These are phyloP conservation scores for Porites lutea DNA, from an alignment of 64 coral and sea anemone genomes.

Conservation along the genomic window DNA sequence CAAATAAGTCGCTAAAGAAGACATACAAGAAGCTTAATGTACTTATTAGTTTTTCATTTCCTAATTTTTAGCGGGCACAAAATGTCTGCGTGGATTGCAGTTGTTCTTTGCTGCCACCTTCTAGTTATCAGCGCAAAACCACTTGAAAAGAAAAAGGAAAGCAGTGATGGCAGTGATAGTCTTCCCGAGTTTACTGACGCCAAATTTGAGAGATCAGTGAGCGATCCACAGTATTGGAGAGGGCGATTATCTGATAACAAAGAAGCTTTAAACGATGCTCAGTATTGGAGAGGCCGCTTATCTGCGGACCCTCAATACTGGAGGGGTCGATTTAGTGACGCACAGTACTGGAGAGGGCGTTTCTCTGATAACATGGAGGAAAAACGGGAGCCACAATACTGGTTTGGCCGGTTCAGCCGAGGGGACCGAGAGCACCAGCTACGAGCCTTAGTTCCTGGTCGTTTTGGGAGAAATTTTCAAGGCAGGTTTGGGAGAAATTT, in stretches of 20 bases:
- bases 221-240: conserved; percentile 58
- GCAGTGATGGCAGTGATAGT: background rate
- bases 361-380: conserved; percentile 28
- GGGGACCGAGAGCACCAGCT: background rate
- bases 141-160: conserved; percentile 7
- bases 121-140: conserved; percentile 24
- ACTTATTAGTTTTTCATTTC: background rate
- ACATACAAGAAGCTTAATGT: too few species aligned
- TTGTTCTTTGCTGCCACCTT: background rate
- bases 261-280: conserved; percentile 31
- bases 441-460: conserved; percentile 28
- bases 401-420: conserved; percentile 63
- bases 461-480: conserved; percentile 58
- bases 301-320: conserved; percentile 43
- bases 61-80: background rate
- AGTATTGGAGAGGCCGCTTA: conserved; percentile 71
- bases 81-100: background rate
- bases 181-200: background rate
- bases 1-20: background rate
- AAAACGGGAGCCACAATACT: conserved; percentile 54
- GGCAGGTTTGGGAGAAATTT: conserved; percentile 43
- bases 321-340: conserved; percentile 48
- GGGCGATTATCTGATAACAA: conserved; percentile 37
- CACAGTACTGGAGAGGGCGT: conserved; percentile 45
- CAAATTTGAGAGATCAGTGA: conserved; percentile 12